A percentile compares a stretch with the other conserved stretches of the same genome.
phyloP scores from a whole-genome alignment of 2,888 invertebrate species.

The Epinotia demarniana region DNA sequence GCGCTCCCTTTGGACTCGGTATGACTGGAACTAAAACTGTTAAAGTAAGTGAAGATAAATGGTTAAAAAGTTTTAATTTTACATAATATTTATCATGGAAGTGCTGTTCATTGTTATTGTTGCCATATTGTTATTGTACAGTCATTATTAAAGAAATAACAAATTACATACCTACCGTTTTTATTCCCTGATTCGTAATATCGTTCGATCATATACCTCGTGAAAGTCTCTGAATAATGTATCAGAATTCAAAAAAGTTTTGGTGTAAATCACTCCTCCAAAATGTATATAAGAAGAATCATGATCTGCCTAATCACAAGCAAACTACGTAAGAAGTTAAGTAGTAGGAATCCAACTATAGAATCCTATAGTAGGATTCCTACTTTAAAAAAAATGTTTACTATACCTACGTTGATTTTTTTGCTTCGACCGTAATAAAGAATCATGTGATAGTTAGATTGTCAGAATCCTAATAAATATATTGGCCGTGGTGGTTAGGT shows the following conservation, averaged over 20 bases:
- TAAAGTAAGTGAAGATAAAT: conserved; percentile 54
- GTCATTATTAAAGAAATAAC: neutral
- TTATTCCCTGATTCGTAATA: neutral
- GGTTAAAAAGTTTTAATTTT: conserved; percentile 61
- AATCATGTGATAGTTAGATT: neutral
- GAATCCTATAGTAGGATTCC: no score
- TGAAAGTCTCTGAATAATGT: neutral
- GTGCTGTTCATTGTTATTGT: conserved; percentile 46
- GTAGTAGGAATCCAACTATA: no score
- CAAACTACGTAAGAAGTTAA: neutral
- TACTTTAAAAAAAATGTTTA: no score
- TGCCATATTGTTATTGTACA: conserved; percentile 48
- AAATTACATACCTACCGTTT: neutral
- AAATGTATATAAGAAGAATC: neutral
- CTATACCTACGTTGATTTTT: conserved; percentile 5
- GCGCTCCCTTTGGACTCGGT: conserved; percentile 73
- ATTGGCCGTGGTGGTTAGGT: neutral
- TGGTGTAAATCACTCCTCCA: neutral
- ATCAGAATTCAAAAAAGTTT: neutral
- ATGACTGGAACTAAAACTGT: conserved; percentile 70
- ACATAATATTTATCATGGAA: conserved; percentile 47
- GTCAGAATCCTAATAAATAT: conserved; percentile 4
- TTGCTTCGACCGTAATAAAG: neutral
- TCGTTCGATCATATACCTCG: neutral
- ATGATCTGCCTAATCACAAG: neutral